Base-by-base conservation (phyloP, 1,140 invertebrate genomes). In the Drosophila pectinifera region DNA sequence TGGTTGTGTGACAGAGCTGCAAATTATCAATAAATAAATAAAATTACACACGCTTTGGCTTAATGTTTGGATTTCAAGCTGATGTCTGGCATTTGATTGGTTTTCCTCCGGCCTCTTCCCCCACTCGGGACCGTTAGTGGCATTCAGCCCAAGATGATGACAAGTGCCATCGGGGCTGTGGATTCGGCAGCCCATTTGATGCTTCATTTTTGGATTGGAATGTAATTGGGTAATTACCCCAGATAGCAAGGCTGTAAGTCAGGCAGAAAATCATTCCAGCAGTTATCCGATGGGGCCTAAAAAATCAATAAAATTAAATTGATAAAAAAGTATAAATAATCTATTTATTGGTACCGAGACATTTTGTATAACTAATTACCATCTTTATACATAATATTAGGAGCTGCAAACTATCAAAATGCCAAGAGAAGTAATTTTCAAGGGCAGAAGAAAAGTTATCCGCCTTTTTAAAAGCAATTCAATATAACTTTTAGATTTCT, bases 21-120 rank as follows among this genome's bases (percentile, higher is more conserved):
- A 88, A 86, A 86, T 86, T 86, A 86, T 86, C 83, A 88, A 86
- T 83, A 83, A 88, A 86, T 86, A 86, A 86, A 88, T 86, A 79
- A 86, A 88, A 86, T 86, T 83, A 86, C 82, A 69, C 83, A 61
- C 75, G 81, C 75, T 86, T 86, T 79, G 78, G 83, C 81, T 73
- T 73, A 80, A 70, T 80, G 77, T 77, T 84, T 85, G 82, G 67
- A 78, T 76, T 78, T 69, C 39, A 78, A 68, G 57, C 76, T 86
- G 82, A 78, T 86, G 83, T 83, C 75, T 86, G 83, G 70, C 67
- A 73, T 88, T 83, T 86, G 83, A 86, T 86, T 88, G 79, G 64
- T 88, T 88, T 86, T 38, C 10, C 34, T 41, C 5, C 11, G 4
- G 28, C 45, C 28, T 48, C n/a, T n/a, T 22, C 18, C 31, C 28